Base-by-base conservation (phyloP, 2,113 vertebrate genomes). In the Chloropsis cyanopogon region DNA sequence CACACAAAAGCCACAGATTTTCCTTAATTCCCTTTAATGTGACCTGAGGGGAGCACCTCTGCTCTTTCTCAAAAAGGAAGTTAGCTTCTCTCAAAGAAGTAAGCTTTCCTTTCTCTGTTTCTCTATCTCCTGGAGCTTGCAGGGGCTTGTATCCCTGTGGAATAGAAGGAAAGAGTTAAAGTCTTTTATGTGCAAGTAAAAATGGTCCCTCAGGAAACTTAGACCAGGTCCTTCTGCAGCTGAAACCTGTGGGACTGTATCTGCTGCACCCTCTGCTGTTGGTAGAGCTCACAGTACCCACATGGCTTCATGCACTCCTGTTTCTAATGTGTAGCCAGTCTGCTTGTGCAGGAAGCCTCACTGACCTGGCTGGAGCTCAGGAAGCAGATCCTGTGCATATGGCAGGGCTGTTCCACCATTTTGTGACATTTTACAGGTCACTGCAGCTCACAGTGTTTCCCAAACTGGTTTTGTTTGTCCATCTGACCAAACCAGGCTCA, bases 11-110 rank as follows among this genome's bases (percentile, higher is more conserved):
- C 49, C 35, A 70, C 22, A 54, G 47, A 63, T 72, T 77, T 94
- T 42, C 84, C 24, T 60, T 94, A 96, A 91, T 95, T 90, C 66
- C 26, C 17, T 85, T 79, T 89, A 79, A 64, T 89, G 69, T 82
- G 57, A 89, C 65, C 26, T 39, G 69, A 79, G 77, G 63, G 25
- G 28, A 84, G 37, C 18, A 78, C 70, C 61, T 84, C 72, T 65
- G 39, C 50, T 69, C 59, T 77, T 84, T 46, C 54, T 90, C 41
- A 44, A 28, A 69, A 76, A 39, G 37, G 66, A 71, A 54, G 47
- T 44, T 69, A 54, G 26, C 44, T 82, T 75, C 56, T 46, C 53
- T 47, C 47, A 25, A 42, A 79, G 80, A 71, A 77, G 11, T 35
- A 72, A 87, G 47, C 37, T 92, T 59, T 65, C 88, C 20, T 59